These are phyloP conservation scores for Contarinia nasturtii DNA, from an alignment of 1,140 invertebrate genomes.

Conservation along the genomic window DNA sequence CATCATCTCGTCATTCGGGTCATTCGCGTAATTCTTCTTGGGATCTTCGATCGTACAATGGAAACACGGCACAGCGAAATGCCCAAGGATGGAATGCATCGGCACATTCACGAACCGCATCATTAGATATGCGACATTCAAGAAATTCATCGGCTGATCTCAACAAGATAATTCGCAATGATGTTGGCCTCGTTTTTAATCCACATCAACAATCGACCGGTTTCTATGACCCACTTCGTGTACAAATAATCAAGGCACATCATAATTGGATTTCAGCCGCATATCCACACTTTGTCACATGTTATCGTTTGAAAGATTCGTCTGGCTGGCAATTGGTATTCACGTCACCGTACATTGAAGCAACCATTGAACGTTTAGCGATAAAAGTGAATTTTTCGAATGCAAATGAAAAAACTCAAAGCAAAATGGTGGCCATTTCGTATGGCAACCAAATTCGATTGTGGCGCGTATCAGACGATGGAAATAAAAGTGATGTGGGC, in stretches of 20 bases:
- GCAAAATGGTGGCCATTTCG: constrained; percentile 80
- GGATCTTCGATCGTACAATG: constrained; percentile 35
- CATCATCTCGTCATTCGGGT: constrained; percentile 10
- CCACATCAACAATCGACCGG: constrained; percentile 31
- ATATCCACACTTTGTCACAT: constrained; percentile 87
- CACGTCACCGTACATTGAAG: constrained; percentile 79
- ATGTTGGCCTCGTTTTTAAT: constrained; percentile 46
- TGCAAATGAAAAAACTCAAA: constrained; percentile 24
- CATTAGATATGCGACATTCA: constrained; percentile 57
- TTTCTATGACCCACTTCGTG: constrained; percentile 70
- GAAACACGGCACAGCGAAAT: constrained; percentile 10
- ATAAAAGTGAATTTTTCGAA: constrained; percentile 50
- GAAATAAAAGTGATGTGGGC: constrained; percentile 59
- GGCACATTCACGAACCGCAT: constrained; percentile 64
- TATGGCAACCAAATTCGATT: constrained; percentile 67
- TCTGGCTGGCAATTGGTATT: constrained; percentile 91
- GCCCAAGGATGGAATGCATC: constrained; percentile 21
- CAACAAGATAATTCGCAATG: constrained; percentile 52
- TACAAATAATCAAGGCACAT: constrained; percentile 90
- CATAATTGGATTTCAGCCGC: constrained; percentile 96
- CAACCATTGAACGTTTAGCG: constrained; percentile 76
- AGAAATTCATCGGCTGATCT: constrained; percentile 59
- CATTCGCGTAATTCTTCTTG: constrained; percentile 64
- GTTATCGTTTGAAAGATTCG: constrained; percentile 87
- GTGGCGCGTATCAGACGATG: constrained; percentile 76